A percentile compares a stretch with the other conserved stretches of the same genome.
These are phyloP conservation scores for Rhadinocentrus ornatus DNA, from an alignment of 2,797 vertebrate species.

Conservation along the genomic window DNA sequence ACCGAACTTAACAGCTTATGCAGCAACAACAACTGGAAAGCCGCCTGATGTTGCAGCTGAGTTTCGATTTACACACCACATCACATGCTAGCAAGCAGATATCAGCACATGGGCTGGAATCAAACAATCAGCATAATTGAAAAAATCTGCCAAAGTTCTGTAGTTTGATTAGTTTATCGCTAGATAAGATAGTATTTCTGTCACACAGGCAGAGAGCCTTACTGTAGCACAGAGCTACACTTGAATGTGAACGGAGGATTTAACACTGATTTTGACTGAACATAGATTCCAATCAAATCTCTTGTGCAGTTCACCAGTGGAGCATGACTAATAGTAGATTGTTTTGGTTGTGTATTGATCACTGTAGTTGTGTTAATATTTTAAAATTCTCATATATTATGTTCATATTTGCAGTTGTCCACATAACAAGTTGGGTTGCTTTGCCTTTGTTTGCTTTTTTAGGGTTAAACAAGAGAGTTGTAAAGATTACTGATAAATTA, in stretches of 20 bases:
- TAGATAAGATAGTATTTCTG: too few species aligned
- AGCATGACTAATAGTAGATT: not conserved
- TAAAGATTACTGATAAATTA: constrained; percentile 31
- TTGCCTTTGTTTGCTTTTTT: not conserved
- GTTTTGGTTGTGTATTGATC: not conserved
- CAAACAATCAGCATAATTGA: too few species aligned
- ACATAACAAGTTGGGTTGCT: not conserved
- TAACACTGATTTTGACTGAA: not conserved
- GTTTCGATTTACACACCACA: too few species aligned
- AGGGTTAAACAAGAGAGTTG: constrained; percentile 19
- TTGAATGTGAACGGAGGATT: not conserved
- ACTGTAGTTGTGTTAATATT: not conserved
- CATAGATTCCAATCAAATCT: not conserved
- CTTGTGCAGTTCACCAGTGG: not conserved
- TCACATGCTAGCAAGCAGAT: too few species aligned
- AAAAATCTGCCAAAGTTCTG: too few species aligned
- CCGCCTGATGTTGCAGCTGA: too few species aligned
- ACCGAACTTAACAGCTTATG: too few species aligned
- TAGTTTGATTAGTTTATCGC: too few species aligned
- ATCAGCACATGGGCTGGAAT: too few species aligned
- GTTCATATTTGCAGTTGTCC: not conserved
- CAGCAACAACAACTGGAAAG: too few species aligned
- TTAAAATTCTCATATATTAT: not conserved
- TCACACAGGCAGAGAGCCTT: too few species aligned
- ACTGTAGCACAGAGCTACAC: too few species aligned